Conservation (phyloP, 1,140 invertebrate genomes). For the Portunus trituberculatus region DNA sequence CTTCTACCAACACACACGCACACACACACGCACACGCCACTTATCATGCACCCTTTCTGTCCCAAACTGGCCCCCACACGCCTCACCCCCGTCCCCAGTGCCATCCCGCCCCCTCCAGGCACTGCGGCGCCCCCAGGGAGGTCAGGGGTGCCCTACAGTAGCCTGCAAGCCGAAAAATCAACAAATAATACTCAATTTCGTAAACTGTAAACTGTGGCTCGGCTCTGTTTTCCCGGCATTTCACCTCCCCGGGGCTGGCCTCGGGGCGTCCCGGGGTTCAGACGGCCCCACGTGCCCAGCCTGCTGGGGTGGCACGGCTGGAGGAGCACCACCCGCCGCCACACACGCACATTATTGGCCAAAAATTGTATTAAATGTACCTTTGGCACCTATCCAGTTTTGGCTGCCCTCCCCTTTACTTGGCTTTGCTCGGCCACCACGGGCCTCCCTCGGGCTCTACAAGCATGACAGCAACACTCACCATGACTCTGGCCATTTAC, state of each 20-base stretch:
- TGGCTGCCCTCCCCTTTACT: neutral
- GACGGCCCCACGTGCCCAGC: no score
- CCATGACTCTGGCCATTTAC: constrained; percentile 70
- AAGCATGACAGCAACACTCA: constrained; percentile 60
- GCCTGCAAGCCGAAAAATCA: neutral
- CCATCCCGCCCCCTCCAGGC: neutral
- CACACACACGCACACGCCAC: neutral
- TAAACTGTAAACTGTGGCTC: neutral
- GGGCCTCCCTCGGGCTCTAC: neutral
- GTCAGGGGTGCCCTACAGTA: neutral
- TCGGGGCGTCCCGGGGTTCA: neutral
- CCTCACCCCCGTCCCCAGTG: neutral
- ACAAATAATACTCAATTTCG: neutral
- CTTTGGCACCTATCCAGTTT: neutral
- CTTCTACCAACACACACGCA: neutral
- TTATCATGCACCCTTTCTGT: neutral
- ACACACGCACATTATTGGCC: no score
- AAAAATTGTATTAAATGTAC: neutral
- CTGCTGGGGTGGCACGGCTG: no score
- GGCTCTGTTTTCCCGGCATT: neutral
- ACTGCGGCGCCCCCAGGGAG: neutral
- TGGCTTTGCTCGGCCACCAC: neutral
- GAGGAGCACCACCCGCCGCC: no score
- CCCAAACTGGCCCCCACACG: neutral
- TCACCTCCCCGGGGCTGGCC: neutral